A percentile compares a stretch with the other conserved stretches of the same genome.
phyloP scores from a whole-genome alignment of 2,113 vertebrate genomes.

The Vidua chalybeata region DNA sequence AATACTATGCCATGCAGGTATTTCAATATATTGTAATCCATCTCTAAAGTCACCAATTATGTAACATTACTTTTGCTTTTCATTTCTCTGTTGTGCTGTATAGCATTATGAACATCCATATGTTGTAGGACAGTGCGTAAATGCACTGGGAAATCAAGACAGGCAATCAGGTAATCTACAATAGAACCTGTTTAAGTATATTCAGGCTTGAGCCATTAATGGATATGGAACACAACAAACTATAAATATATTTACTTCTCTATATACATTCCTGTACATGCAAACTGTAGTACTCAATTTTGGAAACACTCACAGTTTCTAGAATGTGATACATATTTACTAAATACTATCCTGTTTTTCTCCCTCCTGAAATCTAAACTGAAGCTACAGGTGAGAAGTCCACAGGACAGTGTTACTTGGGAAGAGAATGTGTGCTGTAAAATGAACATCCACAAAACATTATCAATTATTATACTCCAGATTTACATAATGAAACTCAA shows the following conservation, averaged over 20 bases:
- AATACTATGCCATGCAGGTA: not conserved
- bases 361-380: not conserved
- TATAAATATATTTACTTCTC: not conserved
- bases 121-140: not conserved
- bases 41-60: not conserved
- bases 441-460: not conserved
- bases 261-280: not conserved
- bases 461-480: not conserved
- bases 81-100: not conserved
- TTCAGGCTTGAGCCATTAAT: not conserved
- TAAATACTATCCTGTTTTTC: not conserved
- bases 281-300: not conserved
- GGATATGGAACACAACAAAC: not conserved
- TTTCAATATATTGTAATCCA: not conserved
- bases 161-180: not conserved
- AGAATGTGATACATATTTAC: not conserved
- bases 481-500: not conserved
- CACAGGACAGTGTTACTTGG: not conserved
- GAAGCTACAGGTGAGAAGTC: not conserved
- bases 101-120: not conserved
- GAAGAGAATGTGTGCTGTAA: not conserved
- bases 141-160: not conserved
- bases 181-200: not conserved
- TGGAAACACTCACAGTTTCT: not conserved
- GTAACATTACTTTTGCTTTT: not conserved